A percentile compares a stretch with the other conserved stretches of the same genome.
Evolutionary conservation across 2,888 invertebrate genomes (phyloP).

Genomic region (Candidula unifasciata): DNA sequence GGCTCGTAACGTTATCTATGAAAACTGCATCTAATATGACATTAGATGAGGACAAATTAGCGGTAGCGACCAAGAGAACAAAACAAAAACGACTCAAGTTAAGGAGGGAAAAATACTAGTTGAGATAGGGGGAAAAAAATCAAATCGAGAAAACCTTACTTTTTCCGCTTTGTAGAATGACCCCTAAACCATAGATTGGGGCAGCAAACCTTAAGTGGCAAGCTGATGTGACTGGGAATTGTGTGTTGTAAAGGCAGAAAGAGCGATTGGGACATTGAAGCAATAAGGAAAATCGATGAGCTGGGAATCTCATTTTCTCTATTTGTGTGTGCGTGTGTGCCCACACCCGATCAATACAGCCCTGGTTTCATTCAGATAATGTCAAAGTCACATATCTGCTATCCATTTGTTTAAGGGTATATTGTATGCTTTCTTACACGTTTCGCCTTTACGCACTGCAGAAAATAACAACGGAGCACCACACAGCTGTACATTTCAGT

Average conservation of each 20-base stretch:
- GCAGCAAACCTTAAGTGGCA: not conserved
- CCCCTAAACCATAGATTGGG: not conserved
- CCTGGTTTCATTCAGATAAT: slow-evolving; percentile 22
- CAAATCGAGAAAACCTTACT: not conserved
- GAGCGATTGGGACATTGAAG: not conserved
- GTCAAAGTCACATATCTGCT: not conserved
- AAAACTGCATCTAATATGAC: too few relatives aligned
- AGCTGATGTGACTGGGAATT: not conserved
- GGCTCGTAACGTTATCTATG: too few relatives aligned
- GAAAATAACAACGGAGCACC: too few relatives aligned
- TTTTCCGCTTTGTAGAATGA: not conserved
- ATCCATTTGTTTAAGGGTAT: not conserved
- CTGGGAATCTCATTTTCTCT: slow-evolving; percentile 15
- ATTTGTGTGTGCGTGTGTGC: not conserved
- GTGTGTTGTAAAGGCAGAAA: not conserved
- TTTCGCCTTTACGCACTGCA: not conserved
- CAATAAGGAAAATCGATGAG: slow-evolving; percentile 1
- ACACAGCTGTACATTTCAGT: too few relatives aligned
- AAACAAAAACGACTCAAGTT: too few relatives aligned
- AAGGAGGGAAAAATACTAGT: not conserved
- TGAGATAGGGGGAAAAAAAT: slow-evolving; percentile 36
- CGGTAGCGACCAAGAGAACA: too few relatives aligned
- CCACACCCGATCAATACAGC: slow-evolving; percentile 25
- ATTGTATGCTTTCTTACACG: not conserved
- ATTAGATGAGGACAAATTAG: too few relatives aligned